Base-by-base conservation (phyloP, 92 coral and sea anemone species). In the Porites rus region DNA sequence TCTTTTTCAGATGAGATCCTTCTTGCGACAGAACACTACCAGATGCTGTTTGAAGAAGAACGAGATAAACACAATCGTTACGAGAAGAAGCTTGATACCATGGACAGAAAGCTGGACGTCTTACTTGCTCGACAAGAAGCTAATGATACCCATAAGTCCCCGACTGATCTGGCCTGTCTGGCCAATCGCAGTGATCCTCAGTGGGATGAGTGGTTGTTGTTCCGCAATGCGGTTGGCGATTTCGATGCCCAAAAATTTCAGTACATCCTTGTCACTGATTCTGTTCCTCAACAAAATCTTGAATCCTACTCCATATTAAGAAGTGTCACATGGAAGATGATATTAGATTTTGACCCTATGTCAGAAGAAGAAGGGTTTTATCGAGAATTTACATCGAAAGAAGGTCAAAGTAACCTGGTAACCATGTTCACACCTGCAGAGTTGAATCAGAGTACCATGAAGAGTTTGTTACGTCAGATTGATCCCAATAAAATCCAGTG, bases 311-410 rank as follows among this genome's bases (percentile, higher is more conserved):
- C 96, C 24, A 73, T 62, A 54, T 87, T 95, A 52, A 85, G 93
- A 81, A 79, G 82, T 84, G 93, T 95, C n/a, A 81, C 96, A 2
- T 95, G 98, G 98, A 93, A 93, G 80, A 92, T 95, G 90, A 93
- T 95, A n/a, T 84, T 95, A 20, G 98, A 95, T 75, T 93, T 93
- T 66, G 91, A 95, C 67, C 96, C 94, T 11, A 71, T 75, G 71
- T 95, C 98, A 7, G 98, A 95, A 72, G 96, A 92, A 66, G 79
- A 86, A 24, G 98, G 98, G 8, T 81, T 95, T 74, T 95, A 95
- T 70, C 81, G 82, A 14, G 91, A 87, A 6, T 95, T 93, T 69
- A 79, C 85, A 2, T 72, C 74, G 10, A 87, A 90, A 76, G 79
- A 90, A 28, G 93, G 88, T 0, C 78, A 84, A 67, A 90, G 76